phyloP scores from a whole-genome alignment of 1,140 invertebrate genomes.

The Glomeris maerens region DNA sequence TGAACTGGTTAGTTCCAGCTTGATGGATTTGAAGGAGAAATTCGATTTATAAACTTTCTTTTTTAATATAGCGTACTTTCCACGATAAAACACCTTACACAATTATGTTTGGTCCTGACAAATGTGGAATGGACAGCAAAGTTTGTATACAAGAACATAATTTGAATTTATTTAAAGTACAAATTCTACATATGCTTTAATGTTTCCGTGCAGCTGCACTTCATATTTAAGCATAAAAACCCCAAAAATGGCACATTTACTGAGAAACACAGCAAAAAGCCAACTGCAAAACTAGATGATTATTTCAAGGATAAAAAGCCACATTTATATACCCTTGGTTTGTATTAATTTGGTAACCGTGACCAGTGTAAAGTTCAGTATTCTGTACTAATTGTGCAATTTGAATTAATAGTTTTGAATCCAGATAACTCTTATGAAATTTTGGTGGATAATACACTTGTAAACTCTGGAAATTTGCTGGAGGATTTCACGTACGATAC shows the following conservation, averaged over 20 bases:
- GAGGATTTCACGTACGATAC: constrained; percentile 55
- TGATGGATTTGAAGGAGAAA: background rate
- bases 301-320: constrained; percentile 89
- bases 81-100: constrained; percentile 93
- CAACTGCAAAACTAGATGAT: constrained; percentile 68
- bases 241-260: constrained; percentile 74
- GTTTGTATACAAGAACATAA: constrained; percentile 29
- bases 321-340: constrained; percentile 75
- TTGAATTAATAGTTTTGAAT: constrained; percentile 43
- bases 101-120: constrained; percentile 99
- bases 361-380: background rate
- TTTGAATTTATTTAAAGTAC: constrained; percentile 10
- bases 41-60: constrained; percentile 14
- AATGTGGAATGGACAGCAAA: constrained; percentile 92
- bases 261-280: constrained; percentile 84
- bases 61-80: constrained; percentile 47
- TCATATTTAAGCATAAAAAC: constrained; percentile 94
- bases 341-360: constrained; percentile 3
- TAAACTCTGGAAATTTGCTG: constrained; percentile 71
- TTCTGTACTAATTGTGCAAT: background rate
- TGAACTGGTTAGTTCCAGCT: constrained; percentile 41
- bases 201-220: constrained; percentile 56
- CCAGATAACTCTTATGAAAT: constrained; percentile 68
- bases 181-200: constrained; percentile 4
- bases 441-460: constrained; percentile 48